Evolutionary conservation across 1,140 invertebrate species (phyloP).

Genomic region (Drosophila kikkawai): DNA sequence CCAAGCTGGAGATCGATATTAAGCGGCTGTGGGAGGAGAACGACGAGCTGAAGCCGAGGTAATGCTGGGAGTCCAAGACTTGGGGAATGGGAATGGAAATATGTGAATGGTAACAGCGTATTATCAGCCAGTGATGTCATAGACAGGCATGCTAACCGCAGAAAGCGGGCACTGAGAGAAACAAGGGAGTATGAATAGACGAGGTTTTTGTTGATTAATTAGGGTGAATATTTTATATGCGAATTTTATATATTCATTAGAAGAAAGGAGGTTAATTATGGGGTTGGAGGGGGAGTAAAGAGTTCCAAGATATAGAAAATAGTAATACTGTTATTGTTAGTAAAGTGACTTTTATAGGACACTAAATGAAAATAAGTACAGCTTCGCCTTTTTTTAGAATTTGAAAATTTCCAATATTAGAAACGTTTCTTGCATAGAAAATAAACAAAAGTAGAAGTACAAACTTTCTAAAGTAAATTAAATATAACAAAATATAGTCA

Average conservation of each 20-base stretch:
- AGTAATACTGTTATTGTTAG: background rate
- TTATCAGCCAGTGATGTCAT: slow-evolving; percentile 74
- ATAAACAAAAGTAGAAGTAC: too few relatives aligned
- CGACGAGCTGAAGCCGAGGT: slow-evolving; percentile 94
- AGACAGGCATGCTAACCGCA: background rate
- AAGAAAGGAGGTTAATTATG: background rate
- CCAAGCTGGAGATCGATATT: slow-evolving; percentile 96
- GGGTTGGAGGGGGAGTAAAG: background rate
- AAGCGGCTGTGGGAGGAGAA: slow-evolving; percentile 94
- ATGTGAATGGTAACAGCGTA: slow-evolving; percentile 14
- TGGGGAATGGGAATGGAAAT: background rate
- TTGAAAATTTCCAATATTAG: too few relatives aligned
- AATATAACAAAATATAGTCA: too few relatives aligned
- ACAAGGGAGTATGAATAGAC: background rate
- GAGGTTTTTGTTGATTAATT: background rate
- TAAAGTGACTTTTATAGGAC: background rate
- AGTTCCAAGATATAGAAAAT: background rate
- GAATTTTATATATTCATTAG: background rate
- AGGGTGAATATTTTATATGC: background rate
- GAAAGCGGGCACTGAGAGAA: slow-evolving; percentile 18
- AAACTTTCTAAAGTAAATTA: too few relatives aligned
- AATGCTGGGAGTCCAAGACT: slow-evolving; percentile 22
- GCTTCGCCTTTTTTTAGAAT: background rate
- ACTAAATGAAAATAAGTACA: background rate
- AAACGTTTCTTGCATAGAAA: too few relatives aligned